Evolutionary conservation across 2,797 vertebrate species (phyloP).

Genomic region (Esox lucius): DNA sequence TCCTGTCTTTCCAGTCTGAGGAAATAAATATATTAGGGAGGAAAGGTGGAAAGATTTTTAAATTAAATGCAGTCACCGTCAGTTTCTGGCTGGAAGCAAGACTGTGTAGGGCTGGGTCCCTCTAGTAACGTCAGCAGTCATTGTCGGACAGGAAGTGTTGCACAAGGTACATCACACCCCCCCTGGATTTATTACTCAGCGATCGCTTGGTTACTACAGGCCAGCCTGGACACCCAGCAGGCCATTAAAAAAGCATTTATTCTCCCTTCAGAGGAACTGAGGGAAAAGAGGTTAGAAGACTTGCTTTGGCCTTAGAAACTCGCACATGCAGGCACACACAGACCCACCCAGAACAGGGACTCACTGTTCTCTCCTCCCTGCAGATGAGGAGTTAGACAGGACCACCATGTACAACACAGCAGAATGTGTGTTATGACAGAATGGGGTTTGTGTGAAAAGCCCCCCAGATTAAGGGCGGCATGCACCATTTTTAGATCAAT

Average conservation of each 20-base stretch:
- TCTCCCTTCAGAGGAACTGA: neutral
- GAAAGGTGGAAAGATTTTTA: too few species aligned
- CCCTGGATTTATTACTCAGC: slow-evolving; percentile 23
- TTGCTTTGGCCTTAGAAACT: neutral
- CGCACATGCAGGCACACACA: neutral
- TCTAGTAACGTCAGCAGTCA: neutral
- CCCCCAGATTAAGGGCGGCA: too few species aligned
- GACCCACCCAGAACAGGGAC: neutral
- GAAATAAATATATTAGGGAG: too few species aligned
- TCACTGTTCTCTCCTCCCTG: neutral
- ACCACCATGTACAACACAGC: too few species aligned
- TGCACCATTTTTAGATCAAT: neutral
- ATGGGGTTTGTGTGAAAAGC: too few species aligned
- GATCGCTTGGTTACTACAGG: slow-evolving; percentile 14
- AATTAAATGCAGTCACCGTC: too few species aligned
- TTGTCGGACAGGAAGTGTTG: slow-evolving; percentile 27
- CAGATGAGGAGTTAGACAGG: neutral
- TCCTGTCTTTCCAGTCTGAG: too few species aligned
- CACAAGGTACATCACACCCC: slow-evolving; percentile 12
- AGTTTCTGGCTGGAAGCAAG: too few species aligned
- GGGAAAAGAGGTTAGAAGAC: neutral
- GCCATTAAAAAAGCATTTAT: neutral
- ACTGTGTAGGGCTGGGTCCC: too few species aligned
- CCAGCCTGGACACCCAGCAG: neutral
- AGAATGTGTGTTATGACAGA: too few species aligned